Conservation (phyloP, 64 coral and sea anemone genomes). For the Dendrophyllia cribrosa region DNA sequence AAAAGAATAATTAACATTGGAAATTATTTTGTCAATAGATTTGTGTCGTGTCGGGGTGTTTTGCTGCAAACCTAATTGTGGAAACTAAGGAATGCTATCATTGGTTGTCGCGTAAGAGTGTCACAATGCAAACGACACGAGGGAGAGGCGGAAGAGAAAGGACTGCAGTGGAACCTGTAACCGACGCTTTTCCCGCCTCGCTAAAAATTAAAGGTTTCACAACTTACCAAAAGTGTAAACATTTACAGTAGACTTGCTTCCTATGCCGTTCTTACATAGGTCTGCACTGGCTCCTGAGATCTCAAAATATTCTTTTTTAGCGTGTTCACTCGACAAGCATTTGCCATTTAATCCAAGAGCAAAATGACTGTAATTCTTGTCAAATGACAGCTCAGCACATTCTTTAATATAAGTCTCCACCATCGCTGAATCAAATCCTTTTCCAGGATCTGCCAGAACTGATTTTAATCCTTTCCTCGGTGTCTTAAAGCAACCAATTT, state of each 20-base stretch:
- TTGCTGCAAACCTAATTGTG: too few species aligned
- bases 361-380: constrained; percentile 31
- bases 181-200: too few species aligned
- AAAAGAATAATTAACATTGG: too few species aligned
- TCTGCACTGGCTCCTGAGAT: background rate
- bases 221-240: constrained; percentile 1
- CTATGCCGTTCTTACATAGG: background rate
- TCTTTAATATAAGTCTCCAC: background rate
- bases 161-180: too few species aligned
- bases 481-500: background rate
- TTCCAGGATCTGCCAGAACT: background rate
- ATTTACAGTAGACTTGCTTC: background rate
- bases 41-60: too few species aligned
- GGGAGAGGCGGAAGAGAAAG: too few species aligned
- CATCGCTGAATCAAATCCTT: constrained; percentile 2
- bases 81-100: too few species aligned
- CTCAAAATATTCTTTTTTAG: background rate
- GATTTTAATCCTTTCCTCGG: background rate
- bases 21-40: too few species aligned
- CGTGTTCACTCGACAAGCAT: background rate
- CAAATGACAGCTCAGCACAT: background rate
- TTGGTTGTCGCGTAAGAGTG: too few species aligned
- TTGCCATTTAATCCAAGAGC: constrained; percentile 33
- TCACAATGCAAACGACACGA: too few species aligned
- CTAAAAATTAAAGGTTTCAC: too few species aligned